Base-by-base conservation (phyloP, 2,888 invertebrate species). In the Vesta saturnalis region DNA sequence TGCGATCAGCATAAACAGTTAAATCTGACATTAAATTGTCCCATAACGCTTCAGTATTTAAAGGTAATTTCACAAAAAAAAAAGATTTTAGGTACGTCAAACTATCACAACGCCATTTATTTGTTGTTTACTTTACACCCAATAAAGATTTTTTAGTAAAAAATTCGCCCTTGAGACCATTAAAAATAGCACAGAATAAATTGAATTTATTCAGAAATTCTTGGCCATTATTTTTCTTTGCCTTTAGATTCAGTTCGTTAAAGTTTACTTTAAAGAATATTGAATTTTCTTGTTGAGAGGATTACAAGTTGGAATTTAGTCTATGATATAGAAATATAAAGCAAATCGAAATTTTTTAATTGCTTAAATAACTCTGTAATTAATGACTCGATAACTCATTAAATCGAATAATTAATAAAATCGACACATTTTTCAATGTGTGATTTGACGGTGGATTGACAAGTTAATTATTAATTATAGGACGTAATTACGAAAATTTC, bases 391-490 rank as follows among this genome's bases (percentile, higher is more conserved):
- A n/a, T n/a, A n/a, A n/a, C n/a, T 39, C n/a, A 39, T n/a, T 39
- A 39, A 39, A 39, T 39, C 39, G 39, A 39, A 39, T 1, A n/a
- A 39, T 39, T 39, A 39, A 39, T 39, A 39, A 39, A n/a, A n/a
- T n/a, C n/a, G n/a, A n/a, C n/a, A n/a, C n/a, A n/a, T n/a, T n/a
- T n/a, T n/a, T 39, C n/a, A 39, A 6, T n/a, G 39, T 3, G 39
- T 39, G 39, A 39, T 39, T 39, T 10, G n/a, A 39, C 8, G 39
- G 39, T n/a, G 12, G n/a, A 39, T 39, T 39, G 39, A 39, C 39
- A 39, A 39, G 39, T 39, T n/a, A 39, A 39, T 39, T 39, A 39
- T 39, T 39, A 39, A 39, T 39, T 39, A n/a, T n/a, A n/a, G n/a
- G n/a, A n/a, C n/a, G n/a, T n/a, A 39, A 30, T 2, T 6, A 1